Base-by-base conservation (phyloP, 2,113 vertebrate genomes). In the Nerophis lumbriciformis region DNA sequence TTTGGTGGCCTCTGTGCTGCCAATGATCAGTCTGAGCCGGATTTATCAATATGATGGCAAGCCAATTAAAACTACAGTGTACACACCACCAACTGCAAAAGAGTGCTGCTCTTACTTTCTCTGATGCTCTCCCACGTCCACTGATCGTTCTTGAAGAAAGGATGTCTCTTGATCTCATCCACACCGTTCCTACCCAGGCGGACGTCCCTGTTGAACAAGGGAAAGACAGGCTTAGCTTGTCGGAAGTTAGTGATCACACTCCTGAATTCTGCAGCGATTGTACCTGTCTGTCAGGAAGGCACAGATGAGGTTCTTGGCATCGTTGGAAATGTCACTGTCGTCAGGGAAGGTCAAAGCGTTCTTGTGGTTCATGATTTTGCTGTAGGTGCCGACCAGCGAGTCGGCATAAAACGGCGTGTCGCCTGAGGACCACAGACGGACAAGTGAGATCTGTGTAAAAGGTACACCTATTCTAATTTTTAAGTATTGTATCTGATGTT, bases 331-430 rank as follows among this genome's bases (percentile, higher is more conserved):
- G 48, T 97, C 94, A 62, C 92, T 98, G 90, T 99, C 97, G 53
- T 99, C 97, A 8, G 97, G 96, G 57, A 99, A 99, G 47, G 92
- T 95, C 83, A 99, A 92, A 65, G 95, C 96, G 52, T 98, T 98
- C 84, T 98, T 98, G 90, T 99, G 96, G 80, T 99, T 98, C 97
- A 99, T 99, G 73, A 99, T 99, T 78, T 99, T 99, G 89, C 97
- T 99, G 63, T 99, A 99, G 1, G 97, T 99, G 75, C 97, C 97
- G 85, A 99, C 96, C 73, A 99, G 83, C 44, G 97, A 99, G 91
- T 99, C 97, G 19, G 96, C 96, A 73, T 99, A 99, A 88, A 99
- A 99, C 5, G 96, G 97, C 66, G 97, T 99, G 86, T 99, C 97
- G 15, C 97, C 96, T 99, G 76, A 71, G 76, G 62, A 16, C 10